Evolutionary conservation across 53 echinoderm and acorn worm species (phyloP), one percentile per base, ranked within the genome.

Genomic region (Holothuria scabra): DNA sequence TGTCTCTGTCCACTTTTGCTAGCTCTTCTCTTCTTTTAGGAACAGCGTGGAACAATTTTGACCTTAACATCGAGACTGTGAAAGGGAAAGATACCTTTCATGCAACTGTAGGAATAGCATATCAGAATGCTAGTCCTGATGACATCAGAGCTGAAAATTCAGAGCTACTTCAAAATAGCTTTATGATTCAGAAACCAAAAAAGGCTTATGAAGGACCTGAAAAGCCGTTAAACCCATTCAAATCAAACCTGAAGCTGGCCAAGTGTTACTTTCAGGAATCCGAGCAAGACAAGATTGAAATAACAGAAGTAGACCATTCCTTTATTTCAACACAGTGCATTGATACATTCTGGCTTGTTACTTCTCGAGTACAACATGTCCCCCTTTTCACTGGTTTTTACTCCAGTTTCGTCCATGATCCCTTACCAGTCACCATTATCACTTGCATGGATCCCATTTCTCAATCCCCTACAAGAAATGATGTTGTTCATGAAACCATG

Each of bases 401-500:
- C 68, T 55, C 84, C 29, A 44, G 29, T 28, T 78, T 75, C 31
- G 76, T 88, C 52, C 59, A 49, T 69, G 83, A 71, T 35, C 28
- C 21, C 74, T 64, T 76, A 13, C 84, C 84, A 58, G 24, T n/a
- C 59, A 75, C 76, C 29, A 46, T 48, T 12, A 86, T 74, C 10
- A 55, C 72, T 59, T 90, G 82, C 34, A 86, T 90, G 86, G 82
- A 90, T 46, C 86, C 83, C 1, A 82, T 90, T 23, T 48, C 82
- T 22, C 33, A 69, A 58, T 66, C 90, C 31, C 90, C 86, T 49
- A 87, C 86, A 65, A 86, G 83, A 75, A 86, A 86, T 56, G 89
- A 84, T 62, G 87, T 92, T 44, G 87, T 92, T 9, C 79, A 52
- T n/a, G 93, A 92, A 41, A 92, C 89, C 5, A 84, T 92, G 87